Evolutionary conservation across 2,113 vertebrate genomes (phyloP), one percentile per base, ranked within the genome.

Genomic region (Phycodurus eques): DNA sequence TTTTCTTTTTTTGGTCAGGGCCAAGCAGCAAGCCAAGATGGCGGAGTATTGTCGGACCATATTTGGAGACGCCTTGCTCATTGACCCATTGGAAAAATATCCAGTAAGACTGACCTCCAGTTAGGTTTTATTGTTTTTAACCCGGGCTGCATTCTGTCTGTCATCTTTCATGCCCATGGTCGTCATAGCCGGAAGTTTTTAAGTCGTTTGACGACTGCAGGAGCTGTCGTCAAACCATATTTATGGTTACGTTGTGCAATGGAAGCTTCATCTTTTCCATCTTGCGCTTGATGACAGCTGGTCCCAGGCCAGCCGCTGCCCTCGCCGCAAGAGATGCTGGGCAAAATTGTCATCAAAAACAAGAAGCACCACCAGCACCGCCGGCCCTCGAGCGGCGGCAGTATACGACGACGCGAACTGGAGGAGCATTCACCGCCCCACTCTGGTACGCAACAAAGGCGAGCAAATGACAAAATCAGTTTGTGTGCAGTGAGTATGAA

Each of bases 261-360:
- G 20, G 60, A 39, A 62, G 60, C 17, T 19, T 62, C 11, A 46
- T 5, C 13, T 46, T 66, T 33, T 39, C 12, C 51, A 20, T 35
- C 3, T 70, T 39, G 7, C 0, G 0, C 63, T 42, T 47, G 31
- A 0, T 42, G 73, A 43, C 59, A 97, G 96, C 93, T 97, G 76
- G 77, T 90, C 19, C 92, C 91, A 0, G 93, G 93, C 4, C 70
- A 92, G 19, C 53, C 75, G 6, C 88, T 97, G 33, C 96, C 96
- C n/a, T 90, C 92, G 10, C 96, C 96, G 0, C 93, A 95, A 82
- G 95, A 97, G 66, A 70, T 97, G 74, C 33, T 95, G 87, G 95
- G 95, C 27, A 96, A 94, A 69, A 96, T 97, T 80, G 91, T 97
- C n/a, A 93, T 97, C 65, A 97, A 97, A 88, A 97, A 97, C 87